phyloP scores from a whole-genome alignment of 2,797 vertebrate species.

The Apogon talboti region DNA sequence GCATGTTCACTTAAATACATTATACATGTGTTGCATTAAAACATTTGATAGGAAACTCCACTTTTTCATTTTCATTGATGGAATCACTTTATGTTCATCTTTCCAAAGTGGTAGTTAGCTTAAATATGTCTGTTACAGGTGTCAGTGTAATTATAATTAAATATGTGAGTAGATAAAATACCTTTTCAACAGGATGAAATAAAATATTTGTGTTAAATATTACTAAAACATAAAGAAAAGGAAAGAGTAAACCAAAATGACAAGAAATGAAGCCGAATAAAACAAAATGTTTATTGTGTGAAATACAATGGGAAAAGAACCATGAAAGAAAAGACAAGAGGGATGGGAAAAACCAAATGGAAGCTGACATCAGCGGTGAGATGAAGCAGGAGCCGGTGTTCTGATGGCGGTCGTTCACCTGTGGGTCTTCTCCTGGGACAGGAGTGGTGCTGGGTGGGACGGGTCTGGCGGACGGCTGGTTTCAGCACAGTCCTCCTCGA shows the following conservation, averaged over 20 bases:
- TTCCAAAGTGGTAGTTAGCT: too few species aligned
- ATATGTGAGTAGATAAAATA: background rate
- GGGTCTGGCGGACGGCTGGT: constrained; percentile 92
- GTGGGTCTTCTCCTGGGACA: constrained; percentile 97
- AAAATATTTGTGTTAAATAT: background rate
- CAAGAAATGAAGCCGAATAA: constrained; percentile 50
- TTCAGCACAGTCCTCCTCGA: constrained; percentile 95
- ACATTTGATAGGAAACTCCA: too few species aligned
- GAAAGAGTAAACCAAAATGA: constrained; percentile 11
- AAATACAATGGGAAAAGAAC: constrained; percentile 38
- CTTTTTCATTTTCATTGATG: too few species aligned
- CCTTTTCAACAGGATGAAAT: background rate
- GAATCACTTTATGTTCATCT: too few species aligned
- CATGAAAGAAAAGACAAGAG: constrained; percentile 25
- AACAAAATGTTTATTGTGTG: constrained; percentile 57
- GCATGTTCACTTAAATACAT: too few species aligned
- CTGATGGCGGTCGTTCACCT: constrained; percentile 91
- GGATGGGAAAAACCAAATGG: constrained; percentile 60
- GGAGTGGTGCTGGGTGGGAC: constrained; percentile 94
- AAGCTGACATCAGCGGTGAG: constrained; percentile 79
- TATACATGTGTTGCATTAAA: too few species aligned
- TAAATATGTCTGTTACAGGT: too few species aligned
- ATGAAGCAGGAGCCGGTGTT: constrained; percentile 74
- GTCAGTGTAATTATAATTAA: too few species aligned
- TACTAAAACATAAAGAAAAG: constrained; percentile 24